Evolutionary conservation across 2,113 vertebrate genomes (phyloP).

Genomic region (Platichthys stellatus): DNA sequence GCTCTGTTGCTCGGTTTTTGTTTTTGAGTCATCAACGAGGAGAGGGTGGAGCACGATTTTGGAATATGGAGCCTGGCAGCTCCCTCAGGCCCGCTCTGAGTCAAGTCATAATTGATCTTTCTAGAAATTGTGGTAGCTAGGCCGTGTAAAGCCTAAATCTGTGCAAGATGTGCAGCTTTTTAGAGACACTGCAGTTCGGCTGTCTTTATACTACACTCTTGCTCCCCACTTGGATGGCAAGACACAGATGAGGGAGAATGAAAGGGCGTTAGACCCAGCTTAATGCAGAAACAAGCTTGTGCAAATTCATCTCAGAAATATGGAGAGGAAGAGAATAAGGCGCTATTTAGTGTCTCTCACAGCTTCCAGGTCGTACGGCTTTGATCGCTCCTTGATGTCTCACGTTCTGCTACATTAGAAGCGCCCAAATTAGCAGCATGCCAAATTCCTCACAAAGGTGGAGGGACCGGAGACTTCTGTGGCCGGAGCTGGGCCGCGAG

Average conservation of each 20-base stretch:
- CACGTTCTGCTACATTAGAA: constrained; percentile 55
- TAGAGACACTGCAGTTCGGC: constrained; percentile 48
- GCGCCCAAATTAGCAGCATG: constrained; percentile 65
- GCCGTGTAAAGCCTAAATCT: constrained; percentile 72
- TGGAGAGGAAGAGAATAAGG: constrained; percentile 33
- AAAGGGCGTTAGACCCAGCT: constrained; percentile 50
- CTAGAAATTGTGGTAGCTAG: constrained; percentile 76
- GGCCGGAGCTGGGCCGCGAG: constrained; percentile 10
- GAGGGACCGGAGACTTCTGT: constrained; percentile 58
- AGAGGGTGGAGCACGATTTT: constrained; percentile 75
- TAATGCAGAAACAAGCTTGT: constrained; percentile 46
- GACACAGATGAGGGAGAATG: constrained; percentile 49
- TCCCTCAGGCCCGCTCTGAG: constrained; percentile 79
- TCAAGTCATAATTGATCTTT: constrained; percentile 82
- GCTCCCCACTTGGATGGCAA: constrained; percentile 43
- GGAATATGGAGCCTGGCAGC: constrained; percentile 73
- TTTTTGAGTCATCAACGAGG: constrained; percentile 72
- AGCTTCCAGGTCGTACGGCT: constrained; percentile 37
- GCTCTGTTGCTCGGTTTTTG: constrained; percentile 65
- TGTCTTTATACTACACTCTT: constrained; percentile 50
- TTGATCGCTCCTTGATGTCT: constrained; percentile 34
- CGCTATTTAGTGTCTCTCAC: constrained; percentile 44
- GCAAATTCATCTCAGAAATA: constrained; percentile 44
- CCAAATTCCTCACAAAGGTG: constrained; percentile 75
- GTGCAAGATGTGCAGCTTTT: constrained; percentile 76